Base-by-base conservation (phyloP, 92 coral and sea anemone genomes). In the Montipora capitata region DNA sequence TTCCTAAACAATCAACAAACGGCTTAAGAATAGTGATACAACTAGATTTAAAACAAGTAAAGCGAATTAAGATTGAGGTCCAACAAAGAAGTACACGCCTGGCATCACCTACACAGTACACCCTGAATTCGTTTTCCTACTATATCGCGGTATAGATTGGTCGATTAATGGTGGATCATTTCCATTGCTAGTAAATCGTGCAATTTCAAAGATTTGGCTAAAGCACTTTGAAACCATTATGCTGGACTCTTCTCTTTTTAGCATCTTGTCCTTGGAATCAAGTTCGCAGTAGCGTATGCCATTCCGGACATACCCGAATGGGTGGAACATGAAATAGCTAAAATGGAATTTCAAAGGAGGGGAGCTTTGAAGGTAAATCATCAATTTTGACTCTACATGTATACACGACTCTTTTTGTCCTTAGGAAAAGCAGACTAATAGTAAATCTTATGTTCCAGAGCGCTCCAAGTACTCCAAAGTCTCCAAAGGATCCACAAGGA, bases 301-400 rank as follows among this genome's bases (percentile, higher is more conserved):
- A 98, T 98, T 44, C 99, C 99, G 75, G 99, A 98, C 74, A 72
- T 98, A 10, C 99, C 99, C 11, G 99, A 98, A 68, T 98, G 99
- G 99, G 99, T 98, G 3, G 99, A 98, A 82, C 89, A 85, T 39
- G 99, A 98, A 79, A 98, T 98, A 76, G 99, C 99, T 41, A 97
- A 97, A 71, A 95, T 96, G 75, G 99, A 97, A 74, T 94, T 91
- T 94, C 91, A 94, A 81, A 88, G 99, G 51, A 92, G 98, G 42
- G 92, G 91, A 41, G 99, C 99, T 40, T 89, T 95, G 18, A 95
- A 95, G 98, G 98, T 95, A 88, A 9, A 63, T 6, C 7, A 48
- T 48, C 52, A 5, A 10, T 10, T 10, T 10, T 48, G 10, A 48
- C 10, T 3, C 5, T 48, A 3, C 35, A 27, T 27, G 35, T 48